These are phyloP conservation scores for Herpailurus yagouaroundi DNA, from an alignment of 2,113 vertebrate genomes.

Conservation along the genomic window DNA sequence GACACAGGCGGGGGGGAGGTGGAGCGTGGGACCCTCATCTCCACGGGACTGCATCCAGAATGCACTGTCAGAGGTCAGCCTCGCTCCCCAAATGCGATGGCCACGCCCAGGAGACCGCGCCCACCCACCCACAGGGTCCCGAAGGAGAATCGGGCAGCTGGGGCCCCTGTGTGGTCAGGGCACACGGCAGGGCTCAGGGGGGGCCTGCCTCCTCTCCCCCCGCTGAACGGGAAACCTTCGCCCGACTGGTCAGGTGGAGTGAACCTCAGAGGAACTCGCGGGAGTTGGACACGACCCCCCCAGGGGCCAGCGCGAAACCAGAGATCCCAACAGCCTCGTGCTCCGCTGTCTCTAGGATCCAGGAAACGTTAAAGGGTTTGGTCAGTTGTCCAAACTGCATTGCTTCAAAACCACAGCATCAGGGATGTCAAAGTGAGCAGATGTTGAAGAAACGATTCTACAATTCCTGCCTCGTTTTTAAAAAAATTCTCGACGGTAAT, in stretches of 20 bases:
- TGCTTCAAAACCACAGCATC: constrained; percentile 18
- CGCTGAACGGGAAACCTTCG: background rate
- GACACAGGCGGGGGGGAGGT: background rate
- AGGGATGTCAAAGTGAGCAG: background rate
- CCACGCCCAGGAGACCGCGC: too few relatives aligned
- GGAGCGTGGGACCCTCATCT: fast-evolving
- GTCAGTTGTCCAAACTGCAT: background rate
- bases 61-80: background rate
- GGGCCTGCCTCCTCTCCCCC: constrained; percentile 78
- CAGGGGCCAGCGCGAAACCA: background rate
- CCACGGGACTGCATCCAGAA: background rate
- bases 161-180: constrained; percentile 38
- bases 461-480: background rate
- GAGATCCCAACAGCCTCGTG: background rate
- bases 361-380: background rate
- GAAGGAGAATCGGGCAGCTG: background rate
- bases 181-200: constrained; percentile 66
- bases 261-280: background rate
- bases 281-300: background rate
- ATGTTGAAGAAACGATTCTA: background rate
- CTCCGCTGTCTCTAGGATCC: background rate
- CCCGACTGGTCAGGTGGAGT: background rate
- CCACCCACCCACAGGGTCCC: background rate
- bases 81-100: background rate
- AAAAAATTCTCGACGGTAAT: background rate